These are phyloP conservation scores for Drosophila austrosaltans DNA, from an alignment of 2,888 invertebrate species.

Conservation along the genomic window DNA sequence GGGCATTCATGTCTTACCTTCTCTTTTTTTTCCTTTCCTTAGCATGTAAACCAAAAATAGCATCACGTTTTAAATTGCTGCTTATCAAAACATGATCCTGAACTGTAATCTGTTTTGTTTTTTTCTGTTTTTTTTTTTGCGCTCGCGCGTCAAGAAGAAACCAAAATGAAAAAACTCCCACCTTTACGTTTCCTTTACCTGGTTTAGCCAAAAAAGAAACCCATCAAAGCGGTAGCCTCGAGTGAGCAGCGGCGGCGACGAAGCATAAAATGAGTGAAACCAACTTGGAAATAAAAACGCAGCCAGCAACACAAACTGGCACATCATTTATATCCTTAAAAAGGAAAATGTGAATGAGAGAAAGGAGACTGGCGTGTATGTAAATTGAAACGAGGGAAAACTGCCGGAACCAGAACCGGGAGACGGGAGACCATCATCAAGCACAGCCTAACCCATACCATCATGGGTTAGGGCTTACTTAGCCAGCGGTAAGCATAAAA, in stretches of 20 bases:
- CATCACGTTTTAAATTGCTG: slow-evolving; percentile 80
- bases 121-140: slow-evolving; percentile 45
- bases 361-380: slow-evolving; percentile 54
- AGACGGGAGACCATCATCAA: slow-evolving; percentile 5
- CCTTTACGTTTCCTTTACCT: slow-evolving; percentile 4
- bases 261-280: slow-evolving; percentile 73
- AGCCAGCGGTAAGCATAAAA: slow-evolving; percentile 58
- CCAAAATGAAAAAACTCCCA: slow-evolving; percentile 21
- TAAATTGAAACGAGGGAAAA: slow-evolving; percentile 74
- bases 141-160: slow-evolving; percentile 54
- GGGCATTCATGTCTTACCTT: slow-evolving; percentile 13
- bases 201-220: slow-evolving; percentile 47
- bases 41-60: slow-evolving; percentile 72
- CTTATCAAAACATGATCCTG: slow-evolving; percentile 79
- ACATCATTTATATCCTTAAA: slow-evolving; percentile 74
- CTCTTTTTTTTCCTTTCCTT: background rate
- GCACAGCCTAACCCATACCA: slow-evolving; percentile 42
- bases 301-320: slow-evolving; percentile 76
- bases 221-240: slow-evolving; percentile 59
- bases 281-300: slow-evolving; percentile 71
- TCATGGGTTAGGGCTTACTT: slow-evolving; percentile 39
- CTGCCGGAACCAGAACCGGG: slow-evolving; percentile 22
- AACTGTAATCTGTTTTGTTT: slow-evolving; percentile 71
- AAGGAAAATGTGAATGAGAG: background rate
- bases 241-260: slow-evolving; percentile 61